These are phyloP conservation scores for Hydriomena furcata DNA, from an alignment of 2,888 invertebrate species.

Conservation along the genomic window DNA sequence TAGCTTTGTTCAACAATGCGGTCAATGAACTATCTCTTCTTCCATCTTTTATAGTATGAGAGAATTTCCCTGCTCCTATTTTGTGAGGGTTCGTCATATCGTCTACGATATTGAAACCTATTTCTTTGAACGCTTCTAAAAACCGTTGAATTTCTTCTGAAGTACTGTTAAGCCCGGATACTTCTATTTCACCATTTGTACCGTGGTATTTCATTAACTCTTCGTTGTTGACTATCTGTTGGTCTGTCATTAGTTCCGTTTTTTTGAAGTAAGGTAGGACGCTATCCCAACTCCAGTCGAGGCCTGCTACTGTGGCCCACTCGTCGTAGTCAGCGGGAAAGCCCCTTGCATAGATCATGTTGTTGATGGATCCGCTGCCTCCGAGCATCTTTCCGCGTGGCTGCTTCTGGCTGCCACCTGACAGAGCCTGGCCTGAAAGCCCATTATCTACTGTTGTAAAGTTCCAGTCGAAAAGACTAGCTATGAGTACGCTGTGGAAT, in stretches of 20 bases:
- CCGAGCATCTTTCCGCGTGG: conserved; percentile 69
- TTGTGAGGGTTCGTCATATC: conserved; percentile 66
- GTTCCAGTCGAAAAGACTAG: conserved; percentile 65
- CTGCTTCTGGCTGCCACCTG: conserved; percentile 54
- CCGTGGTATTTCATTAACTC: conserved; percentile 59
- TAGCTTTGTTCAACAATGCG: conserved; percentile 53
- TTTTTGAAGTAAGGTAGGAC: conserved; percentile 66
- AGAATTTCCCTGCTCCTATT: conserved; percentile 66
- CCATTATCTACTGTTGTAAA: conserved; percentile 59
- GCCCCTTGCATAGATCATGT: conserved; percentile 71
- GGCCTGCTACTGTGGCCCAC: conserved; percentile 57
- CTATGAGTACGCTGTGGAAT: conserved; percentile 48
- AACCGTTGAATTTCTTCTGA: conserved; percentile 45
- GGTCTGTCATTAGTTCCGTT: conserved; percentile 64
- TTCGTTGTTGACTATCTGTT: conserved; percentile 51
- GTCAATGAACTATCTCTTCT: conserved; percentile 59
- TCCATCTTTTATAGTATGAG: conserved; percentile 62
- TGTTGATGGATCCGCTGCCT: conserved; percentile 66
- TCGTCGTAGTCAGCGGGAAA: conserved; percentile 65
- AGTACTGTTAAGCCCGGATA: conserved; percentile 48
- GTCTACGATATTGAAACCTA: conserved; percentile 57
- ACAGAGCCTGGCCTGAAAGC: conserved; percentile 56
- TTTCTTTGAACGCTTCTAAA: conserved; percentile 57
- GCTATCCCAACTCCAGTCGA: conserved; percentile 60
- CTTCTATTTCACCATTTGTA: conserved; percentile 61